These are phyloP conservation scores for Marronus borbonicus DNA, from an alignment of 2,888 invertebrate species.

Conservation along the genomic window DNA sequence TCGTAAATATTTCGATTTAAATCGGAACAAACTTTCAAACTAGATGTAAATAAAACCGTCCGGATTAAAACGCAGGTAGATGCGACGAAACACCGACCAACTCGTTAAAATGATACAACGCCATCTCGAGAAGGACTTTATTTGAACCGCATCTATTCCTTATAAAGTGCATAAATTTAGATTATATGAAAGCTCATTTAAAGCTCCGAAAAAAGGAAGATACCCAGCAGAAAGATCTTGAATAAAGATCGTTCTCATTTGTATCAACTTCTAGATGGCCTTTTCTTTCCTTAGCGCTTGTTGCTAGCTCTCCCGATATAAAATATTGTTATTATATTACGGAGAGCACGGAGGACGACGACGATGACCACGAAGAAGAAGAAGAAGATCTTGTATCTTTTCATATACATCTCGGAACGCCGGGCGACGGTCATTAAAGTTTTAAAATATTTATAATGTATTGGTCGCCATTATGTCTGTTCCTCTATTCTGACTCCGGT, in stretches of 20 bases:
- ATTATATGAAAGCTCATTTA: slow-evolving; percentile 47
- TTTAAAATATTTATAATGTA: slow-evolving; percentile 61
- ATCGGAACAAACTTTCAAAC: no score
- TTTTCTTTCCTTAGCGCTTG: slow-evolving; percentile 37
- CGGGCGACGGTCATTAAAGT: slow-evolving; percentile 56
- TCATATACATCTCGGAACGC: background rate
- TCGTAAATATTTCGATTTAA: no score
- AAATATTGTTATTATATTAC: slow-evolving; percentile 57
- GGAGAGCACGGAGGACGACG: background rate
- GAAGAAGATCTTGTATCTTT: no score
- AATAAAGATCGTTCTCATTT: slow-evolving; percentile 54
- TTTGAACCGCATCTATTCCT: slow-evolving; percentile 32
- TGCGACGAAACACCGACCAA: background rate
- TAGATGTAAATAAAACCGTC: no score
- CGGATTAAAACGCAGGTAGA: no score
- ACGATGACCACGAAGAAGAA: no score
- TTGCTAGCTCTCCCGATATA: slow-evolving; percentile 48
- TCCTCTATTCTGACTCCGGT: background rate
- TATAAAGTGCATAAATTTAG: slow-evolving; percentile 49
- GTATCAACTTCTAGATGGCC: slow-evolving; percentile 52
- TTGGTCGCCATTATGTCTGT: slow-evolving; percentile 57
- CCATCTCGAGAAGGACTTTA: slow-evolving; percentile 20
- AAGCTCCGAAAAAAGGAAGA: background rate
- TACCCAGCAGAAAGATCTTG: no score
- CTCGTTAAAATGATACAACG: slow-evolving; percentile 43